Evolutionary conservation across 2,888 invertebrate species (phyloP), one percentile per base, ranked within the genome.

Genomic region (Lymantria monacha): DNA sequence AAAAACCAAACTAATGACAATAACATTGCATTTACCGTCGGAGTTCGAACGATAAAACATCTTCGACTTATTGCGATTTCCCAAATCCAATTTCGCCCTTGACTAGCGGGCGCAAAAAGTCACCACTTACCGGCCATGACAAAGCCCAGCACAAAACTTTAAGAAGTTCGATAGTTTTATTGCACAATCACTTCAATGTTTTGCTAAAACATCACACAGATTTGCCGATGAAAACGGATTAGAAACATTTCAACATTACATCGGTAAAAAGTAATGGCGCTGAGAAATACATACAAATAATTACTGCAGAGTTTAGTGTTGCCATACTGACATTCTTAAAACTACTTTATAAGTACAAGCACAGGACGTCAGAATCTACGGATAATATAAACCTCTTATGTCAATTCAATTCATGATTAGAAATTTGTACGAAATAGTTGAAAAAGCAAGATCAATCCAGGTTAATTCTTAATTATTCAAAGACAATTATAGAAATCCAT

Each of bases 51-150:
- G 91, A 91, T 92, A 91, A 91, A 91, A 92, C 92, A 91, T 91
- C 92, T 91, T 92, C 90, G 79, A 89, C 77, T 83, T 87, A 89
- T 87, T 90, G 87, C 87, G 90, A 91, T 87, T 41, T 91, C 87
- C 87, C 83, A 85, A 90, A 83, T 87, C 90, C 90, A 81, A 88
- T 90, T 89, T 91, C 91, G 90, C 90, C 91, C 91, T 91, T 92
- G 89, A 89, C 82, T 87, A 87, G 81, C 85, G 87, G 87, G 87
- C 87, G 87, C 87, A 85, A 90, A 91, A 91, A 91, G 90, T 91
- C 91, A 88, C 90, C 91, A 94, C 95, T 95, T 94, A 95, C 95
- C 95, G 95, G 95, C 95, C 95, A 95, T 95, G 94, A 94, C 95
- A 94, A 93, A 93, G 86, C 89, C 91, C 90, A 90, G 91, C 91